phyloP scores from a whole-genome alignment of 1,140 invertebrate genomes.

The Ceratina australensis region DNA sequence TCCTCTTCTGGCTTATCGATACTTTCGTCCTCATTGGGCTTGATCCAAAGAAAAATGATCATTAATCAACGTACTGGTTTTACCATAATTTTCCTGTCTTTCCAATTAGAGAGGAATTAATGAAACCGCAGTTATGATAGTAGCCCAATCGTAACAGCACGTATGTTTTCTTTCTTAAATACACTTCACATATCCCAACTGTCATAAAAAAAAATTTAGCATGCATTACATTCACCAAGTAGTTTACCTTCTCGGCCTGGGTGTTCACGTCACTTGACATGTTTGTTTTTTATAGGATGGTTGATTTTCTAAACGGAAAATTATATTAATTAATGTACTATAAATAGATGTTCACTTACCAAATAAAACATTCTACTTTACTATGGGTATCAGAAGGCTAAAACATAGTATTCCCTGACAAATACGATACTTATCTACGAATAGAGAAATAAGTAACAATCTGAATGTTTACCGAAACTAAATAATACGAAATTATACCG shows the following conservation, averaged over 20 bases:
- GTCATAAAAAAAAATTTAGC: conserved; percentile 42
- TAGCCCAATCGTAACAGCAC: conserved; percentile 40
- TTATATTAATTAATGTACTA: background rate
- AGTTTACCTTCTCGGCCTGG: conserved; percentile 72
- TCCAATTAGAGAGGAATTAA: conserved; percentile 51
- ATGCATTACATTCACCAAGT: conserved; percentile 41
- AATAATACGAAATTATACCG: too few species aligned
- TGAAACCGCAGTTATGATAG: conserved; percentile 49
- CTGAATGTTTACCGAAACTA: too few species aligned
- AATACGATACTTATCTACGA: too few species aligned
- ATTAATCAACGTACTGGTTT: conserved; percentile 54
- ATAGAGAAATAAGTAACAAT: too few species aligned
- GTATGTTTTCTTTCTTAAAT: conserved; percentile 39
- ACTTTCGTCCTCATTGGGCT: conserved; percentile 68
- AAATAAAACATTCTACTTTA: conserved; percentile 9
- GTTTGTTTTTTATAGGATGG: conserved; percentile 47
- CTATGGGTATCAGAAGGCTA: background rate
- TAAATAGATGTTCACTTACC: background rate
- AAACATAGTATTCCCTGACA: too few species aligned
- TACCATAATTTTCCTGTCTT: conserved; percentile 51
- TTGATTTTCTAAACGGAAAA: conserved; percentile 22
- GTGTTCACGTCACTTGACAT: conserved; percentile 75
- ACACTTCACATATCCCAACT: conserved; percentile 46
- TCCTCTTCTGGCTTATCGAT: conserved; percentile 69
- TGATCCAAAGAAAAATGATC: conserved; percentile 66